A percentile compares a stretch with the other conserved stretches of the same genome.
Evolutionary conservation across 2,797 vertebrate species (phyloP).

Genomic region (Philypnodon macrostomus): DNA sequence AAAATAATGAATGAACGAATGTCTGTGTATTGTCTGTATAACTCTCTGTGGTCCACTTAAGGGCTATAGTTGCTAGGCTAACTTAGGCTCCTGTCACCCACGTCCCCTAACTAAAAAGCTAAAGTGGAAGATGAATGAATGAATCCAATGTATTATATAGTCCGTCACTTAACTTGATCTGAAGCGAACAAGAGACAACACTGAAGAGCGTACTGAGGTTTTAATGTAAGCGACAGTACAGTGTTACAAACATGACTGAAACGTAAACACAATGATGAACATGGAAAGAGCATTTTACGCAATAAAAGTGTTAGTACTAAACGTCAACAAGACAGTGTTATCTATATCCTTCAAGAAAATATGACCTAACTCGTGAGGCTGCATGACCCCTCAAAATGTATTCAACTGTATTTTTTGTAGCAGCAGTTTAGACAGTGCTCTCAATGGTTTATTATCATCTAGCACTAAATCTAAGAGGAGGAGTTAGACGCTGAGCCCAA

Average conservation of each 20-base stretch:
- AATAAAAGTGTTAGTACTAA: background rate
- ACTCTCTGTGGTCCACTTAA: too few species aligned
- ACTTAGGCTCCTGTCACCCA: too few species aligned
- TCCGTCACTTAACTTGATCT: too few species aligned
- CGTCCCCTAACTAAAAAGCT: background rate
- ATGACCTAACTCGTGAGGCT: slow-evolving; percentile 1
- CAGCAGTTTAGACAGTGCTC: background rate
- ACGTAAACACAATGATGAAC: slow-evolving; percentile 16
- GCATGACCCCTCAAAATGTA: slow-evolving; percentile 3
- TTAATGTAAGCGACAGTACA: slow-evolving; percentile 62
- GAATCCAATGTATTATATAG: background rate
- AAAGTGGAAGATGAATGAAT: background rate
- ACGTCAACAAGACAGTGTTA: slow-evolving; percentile 4
- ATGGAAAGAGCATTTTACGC: background rate
- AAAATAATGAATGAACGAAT: too few species aligned
- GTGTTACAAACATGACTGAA: slow-evolving; percentile 27
- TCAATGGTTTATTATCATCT: too few species aligned
- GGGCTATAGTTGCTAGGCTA: too few species aligned
- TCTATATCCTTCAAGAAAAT: slow-evolving; percentile 14
- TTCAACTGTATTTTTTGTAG: background rate
- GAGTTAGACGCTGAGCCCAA: slow-evolving; percentile 47
- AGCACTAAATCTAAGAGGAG: slow-evolving; percentile 49
- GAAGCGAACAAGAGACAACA: background rate
- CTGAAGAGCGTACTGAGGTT: slow-evolving; percentile 11
- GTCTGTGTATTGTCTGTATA: too few species aligned